These are phyloP conservation scores for Ctenopoma multispine DNA, from an alignment of 2,797 vertebrate species.

Conservation along the genomic window DNA sequence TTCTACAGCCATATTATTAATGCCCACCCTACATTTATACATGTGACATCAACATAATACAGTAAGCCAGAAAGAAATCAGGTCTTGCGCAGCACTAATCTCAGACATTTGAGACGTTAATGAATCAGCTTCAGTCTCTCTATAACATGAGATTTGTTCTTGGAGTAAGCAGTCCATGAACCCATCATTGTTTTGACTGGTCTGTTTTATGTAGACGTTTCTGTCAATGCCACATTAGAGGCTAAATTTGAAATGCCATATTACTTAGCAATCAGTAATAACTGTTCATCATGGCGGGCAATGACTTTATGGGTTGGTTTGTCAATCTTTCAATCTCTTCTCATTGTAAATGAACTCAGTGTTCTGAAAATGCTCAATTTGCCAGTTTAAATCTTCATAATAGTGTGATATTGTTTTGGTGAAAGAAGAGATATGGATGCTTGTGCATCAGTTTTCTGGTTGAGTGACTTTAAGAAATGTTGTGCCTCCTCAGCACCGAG, in stretches of 20 bases:
- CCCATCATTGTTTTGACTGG: constrained; percentile 18
- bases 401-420: constrained; percentile 19
- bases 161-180: constrained; percentile 7
- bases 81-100: constrained; percentile 8
- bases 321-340: constrained; percentile 17
- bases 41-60: constrained; percentile 19
- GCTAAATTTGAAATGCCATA: constrained; percentile 29
- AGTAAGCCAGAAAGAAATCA: constrained; percentile 8
- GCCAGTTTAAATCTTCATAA: constrained; percentile 25
- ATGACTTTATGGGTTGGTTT: constrained; percentile 13
- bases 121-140: constrained; percentile 27
- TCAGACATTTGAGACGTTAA: constrained; percentile 16
- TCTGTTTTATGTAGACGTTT: constrained; percentile 6
- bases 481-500: constrained; percentile 36
- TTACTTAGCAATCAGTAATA: constrained; percentile 16
- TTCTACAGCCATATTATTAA: constrained; percentile 14
- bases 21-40: neutral
- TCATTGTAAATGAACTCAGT: constrained; percentile 13
- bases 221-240: constrained; percentile 20
- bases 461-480: constrained; percentile 40
- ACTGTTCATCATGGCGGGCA: constrained; percentile 12
- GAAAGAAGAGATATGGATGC: constrained; percentile 17
- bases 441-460: constrained; percentile 25
- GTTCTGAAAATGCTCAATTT: constrained; percentile 32
- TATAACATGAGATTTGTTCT: constrained; percentile 10